Percentiles rank a stretch among this genome's conserved stretches.
These are phyloP conservation scores for Drosophila pseudoananassae DNA, from an alignment of 1,140 invertebrate species.

Conservation along the genomic window DNA sequence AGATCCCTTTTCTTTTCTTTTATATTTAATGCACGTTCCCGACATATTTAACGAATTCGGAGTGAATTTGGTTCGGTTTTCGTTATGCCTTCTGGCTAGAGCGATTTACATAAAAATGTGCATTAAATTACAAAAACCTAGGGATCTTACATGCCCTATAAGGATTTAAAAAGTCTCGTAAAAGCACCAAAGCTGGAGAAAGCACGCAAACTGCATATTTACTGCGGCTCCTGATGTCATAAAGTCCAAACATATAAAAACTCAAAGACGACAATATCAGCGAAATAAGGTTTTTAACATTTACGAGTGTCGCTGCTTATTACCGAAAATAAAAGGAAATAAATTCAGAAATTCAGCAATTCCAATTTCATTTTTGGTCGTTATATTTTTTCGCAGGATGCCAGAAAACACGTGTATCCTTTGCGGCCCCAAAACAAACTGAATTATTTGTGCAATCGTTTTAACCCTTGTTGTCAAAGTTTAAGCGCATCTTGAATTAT, in stretches of 20 bases:
- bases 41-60: conserved; percentile 35
- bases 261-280: conserved; percentile 29
- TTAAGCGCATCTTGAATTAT: conserved; percentile 27
- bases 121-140: conserved; percentile 20
- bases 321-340: conserved; percentile 9
- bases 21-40: conserved; percentile 48
- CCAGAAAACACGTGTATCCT: background rate
- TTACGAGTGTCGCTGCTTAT: conserved; percentile 23
- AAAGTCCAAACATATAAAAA: conserved; percentile 58
- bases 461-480: conserved; percentile 7
- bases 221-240: conserved; percentile 30
- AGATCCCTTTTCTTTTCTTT: background rate
- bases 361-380: background rate
- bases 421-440: conserved; percentile 1
- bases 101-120: conserved; percentile 37
- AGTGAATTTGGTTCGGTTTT: background rate
- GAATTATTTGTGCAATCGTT: conserved; percentile 30
- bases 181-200: conserved; percentile 1
- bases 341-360: background rate
- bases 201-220: conserved; percentile 32
- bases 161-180: conserved; percentile 26
- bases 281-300: conserved; percentile 10
- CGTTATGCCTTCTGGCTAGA: conserved; percentile 12
- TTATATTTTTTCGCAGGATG: conserved; percentile 1
- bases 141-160: conserved; percentile 5